Evolutionary conservation across 2,888 invertebrate genomes (phyloP).

Genomic region (Diaprepes abbreviatus): DNA sequence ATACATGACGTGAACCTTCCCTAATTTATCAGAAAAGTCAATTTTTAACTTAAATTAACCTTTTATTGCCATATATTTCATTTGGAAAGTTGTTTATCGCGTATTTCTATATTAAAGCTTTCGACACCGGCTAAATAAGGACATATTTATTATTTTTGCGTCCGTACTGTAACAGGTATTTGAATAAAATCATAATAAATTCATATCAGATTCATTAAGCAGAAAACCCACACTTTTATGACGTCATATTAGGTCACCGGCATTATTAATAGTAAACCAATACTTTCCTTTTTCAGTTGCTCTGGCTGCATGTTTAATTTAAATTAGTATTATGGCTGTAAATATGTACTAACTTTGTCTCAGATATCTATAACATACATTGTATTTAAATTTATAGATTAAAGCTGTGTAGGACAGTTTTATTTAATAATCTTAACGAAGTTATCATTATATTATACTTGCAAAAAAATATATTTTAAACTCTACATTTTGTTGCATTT

Average conservation of each 20-base stretch:
- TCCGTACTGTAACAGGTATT: constrained; percentile 24
- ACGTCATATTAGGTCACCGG: constrained; percentile 40
- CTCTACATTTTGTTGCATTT: too few relatives aligned
- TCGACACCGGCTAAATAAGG: constrained; percentile 29
- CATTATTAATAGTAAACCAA: constrained; percentile 34
- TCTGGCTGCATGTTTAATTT: background rate
- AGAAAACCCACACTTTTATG: constrained; percentile 37
- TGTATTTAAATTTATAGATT: too few relatives aligned
- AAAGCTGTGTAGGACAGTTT: too few relatives aligned
- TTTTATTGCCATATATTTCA: constrained; percentile 1
- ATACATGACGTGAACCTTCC: too few relatives aligned
- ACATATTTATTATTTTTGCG: constrained; percentile 31
- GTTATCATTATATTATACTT: too few relatives aligned
- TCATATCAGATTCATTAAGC: constrained; percentile 38
- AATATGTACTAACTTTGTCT: constrained; percentile 1
- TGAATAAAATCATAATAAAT: constrained; percentile 38
- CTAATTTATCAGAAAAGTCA: background rate
- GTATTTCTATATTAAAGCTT: constrained; percentile 5
- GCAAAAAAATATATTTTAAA: too few relatives aligned
- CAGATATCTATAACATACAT: background rate
- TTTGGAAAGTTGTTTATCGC: constrained; percentile 7
- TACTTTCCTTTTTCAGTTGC: constrained; percentile 33
- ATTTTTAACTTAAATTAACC: constrained; percentile 1
- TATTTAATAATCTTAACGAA: too few relatives aligned
- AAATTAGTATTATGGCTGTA: background rate